Evolutionary conservation across 2,113 vertebrate species (phyloP).

Genomic region (Pelvicachromis taeniatus): DNA sequence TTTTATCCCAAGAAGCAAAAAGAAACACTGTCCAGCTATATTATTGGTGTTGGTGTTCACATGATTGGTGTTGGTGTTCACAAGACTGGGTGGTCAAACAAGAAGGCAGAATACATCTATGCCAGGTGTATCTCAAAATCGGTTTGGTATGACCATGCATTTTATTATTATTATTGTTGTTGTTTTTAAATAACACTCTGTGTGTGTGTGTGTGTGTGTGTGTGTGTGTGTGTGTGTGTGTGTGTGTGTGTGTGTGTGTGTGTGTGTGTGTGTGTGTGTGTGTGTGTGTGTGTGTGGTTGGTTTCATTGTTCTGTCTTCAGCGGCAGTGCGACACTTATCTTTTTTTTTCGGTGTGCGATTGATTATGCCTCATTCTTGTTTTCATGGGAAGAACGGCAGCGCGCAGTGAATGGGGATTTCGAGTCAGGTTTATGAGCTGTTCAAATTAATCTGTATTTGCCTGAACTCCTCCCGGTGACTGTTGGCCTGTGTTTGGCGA

Average conservation of each 20-base stretch:
- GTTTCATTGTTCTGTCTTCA: constrained; percentile 18
- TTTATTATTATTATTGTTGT: not conserved
- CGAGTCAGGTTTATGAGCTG: not conserved
- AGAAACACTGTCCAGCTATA: not conserved
- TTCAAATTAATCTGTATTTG: not conserved
- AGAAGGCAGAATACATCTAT: not conserved
- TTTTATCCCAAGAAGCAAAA: not conserved
- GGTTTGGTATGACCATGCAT: not conserved
- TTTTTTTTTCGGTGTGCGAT: constrained; percentile 11
- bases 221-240: not conserved
- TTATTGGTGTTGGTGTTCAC: not conserved
- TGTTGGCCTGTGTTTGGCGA: fast-evolving
- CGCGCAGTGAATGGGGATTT: not conserved
- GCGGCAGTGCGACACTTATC: not conserved
- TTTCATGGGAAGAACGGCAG: constrained; percentile 50
- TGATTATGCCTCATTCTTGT: constrained; percentile 61
- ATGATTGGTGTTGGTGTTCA: not conserved
- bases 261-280: not conserved
- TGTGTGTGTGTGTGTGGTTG: not conserved
- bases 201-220: not conserved
- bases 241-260: not conserved
- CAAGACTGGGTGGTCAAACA: not conserved
- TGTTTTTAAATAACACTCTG: not conserved
- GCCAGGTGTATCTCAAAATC: not conserved
- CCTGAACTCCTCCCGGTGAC: not conserved